Base-by-base conservation (phyloP, 2,113 vertebrate genomes). In the Epinephelus cyanopodus region DNA sequence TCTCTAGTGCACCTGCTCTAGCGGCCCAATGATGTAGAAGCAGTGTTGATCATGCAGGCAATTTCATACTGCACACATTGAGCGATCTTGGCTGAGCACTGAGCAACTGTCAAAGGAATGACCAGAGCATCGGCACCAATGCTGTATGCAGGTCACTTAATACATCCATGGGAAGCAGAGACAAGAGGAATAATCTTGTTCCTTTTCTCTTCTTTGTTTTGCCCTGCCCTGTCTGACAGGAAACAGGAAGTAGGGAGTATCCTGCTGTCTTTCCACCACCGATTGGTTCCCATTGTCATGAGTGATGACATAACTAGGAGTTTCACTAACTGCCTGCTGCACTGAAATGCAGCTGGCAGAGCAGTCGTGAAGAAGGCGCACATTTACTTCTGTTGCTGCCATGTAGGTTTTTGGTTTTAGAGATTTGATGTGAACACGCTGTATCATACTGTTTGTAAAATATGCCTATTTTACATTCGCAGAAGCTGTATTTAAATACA, bases 201-300 rank as follows among this genome's bases (percentile, higher is more conserved):
- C 45, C 56, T 54, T 68, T 70, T 39, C 45, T 45, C 19, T 50
- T 12, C 45, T 71, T 65, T 69, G 53, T 71, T 75, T 42, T 68
- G n/a, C 67, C 52, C 56, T 62, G 74, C 54, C 58, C 57, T 62
- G 71, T 82, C 74, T 42, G 52, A 78, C 66, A 81, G 90, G 92
- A 93, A 91, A 87, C 63, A 89, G 90, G 90, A 92, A 89, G 75
- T 58, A 78, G 86, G 90, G 89, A 90, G 87, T 82, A 66, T 88
- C 77, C 90, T 84, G 66, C 62, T 63, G 74, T 85, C 87, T 89
- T 89, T 87, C 88, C 82, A 79, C 50, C 64, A 78, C 50, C 29
- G 2, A 90, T 18, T 82, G 73, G 77, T 87, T 92, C 84, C 87
- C 81, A 91, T 74, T 84, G 84, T 88, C 81, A 75, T 64, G 39